These are phyloP conservation scores for Drepanosiphum platanoidis DNA, from an alignment of 2,888 invertebrate genomes.

Conservation along the genomic window DNA sequence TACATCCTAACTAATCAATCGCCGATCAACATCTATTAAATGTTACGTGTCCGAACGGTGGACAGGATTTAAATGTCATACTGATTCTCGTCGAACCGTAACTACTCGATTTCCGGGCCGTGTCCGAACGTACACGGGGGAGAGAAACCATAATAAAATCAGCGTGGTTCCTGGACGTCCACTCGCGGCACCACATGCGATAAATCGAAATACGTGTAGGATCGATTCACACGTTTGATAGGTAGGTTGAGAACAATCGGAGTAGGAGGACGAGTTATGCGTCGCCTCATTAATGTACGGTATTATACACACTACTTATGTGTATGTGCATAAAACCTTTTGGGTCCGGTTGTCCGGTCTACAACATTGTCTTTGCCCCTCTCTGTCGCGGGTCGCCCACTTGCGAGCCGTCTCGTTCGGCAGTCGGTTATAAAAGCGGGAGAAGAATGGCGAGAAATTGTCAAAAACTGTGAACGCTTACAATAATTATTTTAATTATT, in stretches of 20 bases:
- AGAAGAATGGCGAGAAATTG: background rate
- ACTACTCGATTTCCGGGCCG: background rate
- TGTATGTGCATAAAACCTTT: background rate
- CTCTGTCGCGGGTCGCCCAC: constrained; percentile 30
- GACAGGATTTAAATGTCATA: no score
- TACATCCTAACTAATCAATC: no score
- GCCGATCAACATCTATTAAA: no score
- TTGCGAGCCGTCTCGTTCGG: background rate
- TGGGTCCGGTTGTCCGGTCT: constrained; percentile 23
- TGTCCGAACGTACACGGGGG: background rate
- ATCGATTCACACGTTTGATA: constrained; percentile 41
- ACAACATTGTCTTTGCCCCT: constrained; percentile 21
- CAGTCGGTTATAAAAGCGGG: no score
- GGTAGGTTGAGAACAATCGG: constrained; percentile 51
- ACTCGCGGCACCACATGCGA: background rate
- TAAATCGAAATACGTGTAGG: constrained; percentile 41
- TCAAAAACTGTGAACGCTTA: background rate
- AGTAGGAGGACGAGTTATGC: constrained; percentile 51
- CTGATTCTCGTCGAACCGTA: no score
- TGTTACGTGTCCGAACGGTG: no score
- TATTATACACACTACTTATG: background rate
- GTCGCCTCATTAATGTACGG: constrained; percentile 32
- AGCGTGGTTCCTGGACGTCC: constrained; percentile 4
- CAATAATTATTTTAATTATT: no score
- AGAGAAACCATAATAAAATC: constrained; percentile 14